Percentiles rank a stretch among this genome's conserved stretches.
Conservation (phyloP, 2,888 invertebrate species). For the Buathra laborator region DNA sequence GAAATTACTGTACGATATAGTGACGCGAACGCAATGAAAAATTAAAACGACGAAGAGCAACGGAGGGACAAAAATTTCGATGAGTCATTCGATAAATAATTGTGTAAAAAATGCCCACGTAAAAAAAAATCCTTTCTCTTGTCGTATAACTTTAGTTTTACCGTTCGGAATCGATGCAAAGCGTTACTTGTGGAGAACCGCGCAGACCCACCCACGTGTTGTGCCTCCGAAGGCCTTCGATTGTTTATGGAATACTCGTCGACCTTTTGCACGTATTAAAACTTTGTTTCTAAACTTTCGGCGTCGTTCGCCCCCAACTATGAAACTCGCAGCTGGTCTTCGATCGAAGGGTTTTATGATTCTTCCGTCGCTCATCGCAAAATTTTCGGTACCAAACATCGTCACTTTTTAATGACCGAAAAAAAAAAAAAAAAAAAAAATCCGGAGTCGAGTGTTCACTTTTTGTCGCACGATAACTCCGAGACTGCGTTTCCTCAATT, state of each 20-base stretch:
- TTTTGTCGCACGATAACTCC: not conserved
- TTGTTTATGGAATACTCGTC: slow-evolving; percentile 14
- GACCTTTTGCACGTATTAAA: slow-evolving; percentile 4
- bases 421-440: not conserved
- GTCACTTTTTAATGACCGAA: not conserved
- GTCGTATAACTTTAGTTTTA: not conserved
- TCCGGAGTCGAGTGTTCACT: not conserved
- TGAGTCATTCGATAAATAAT: too few species aligned
- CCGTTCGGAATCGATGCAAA: not conserved
- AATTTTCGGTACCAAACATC: not conserved
- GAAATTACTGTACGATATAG: too few species aligned
- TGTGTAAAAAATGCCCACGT: too few species aligned
- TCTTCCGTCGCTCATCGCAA: too few species aligned
- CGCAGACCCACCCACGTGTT: not conserved
- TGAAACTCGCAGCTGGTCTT: not conserved
- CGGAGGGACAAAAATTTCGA: too few species aligned
- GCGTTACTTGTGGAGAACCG: not conserved
- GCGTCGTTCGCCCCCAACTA: not conserved
- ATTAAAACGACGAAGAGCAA: too few species aligned
- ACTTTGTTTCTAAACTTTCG: not conserved
- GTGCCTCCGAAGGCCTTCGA: not conserved
- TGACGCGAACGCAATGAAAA: too few species aligned
- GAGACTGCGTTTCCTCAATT: slow-evolving; percentile 46
- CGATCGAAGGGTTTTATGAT: not conserved
- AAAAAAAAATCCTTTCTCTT: not conserved